These are phyloP conservation scores for Bombyx mandarina DNA, from an alignment of 1,140 invertebrate species.

Conservation along the genomic window DNA sequence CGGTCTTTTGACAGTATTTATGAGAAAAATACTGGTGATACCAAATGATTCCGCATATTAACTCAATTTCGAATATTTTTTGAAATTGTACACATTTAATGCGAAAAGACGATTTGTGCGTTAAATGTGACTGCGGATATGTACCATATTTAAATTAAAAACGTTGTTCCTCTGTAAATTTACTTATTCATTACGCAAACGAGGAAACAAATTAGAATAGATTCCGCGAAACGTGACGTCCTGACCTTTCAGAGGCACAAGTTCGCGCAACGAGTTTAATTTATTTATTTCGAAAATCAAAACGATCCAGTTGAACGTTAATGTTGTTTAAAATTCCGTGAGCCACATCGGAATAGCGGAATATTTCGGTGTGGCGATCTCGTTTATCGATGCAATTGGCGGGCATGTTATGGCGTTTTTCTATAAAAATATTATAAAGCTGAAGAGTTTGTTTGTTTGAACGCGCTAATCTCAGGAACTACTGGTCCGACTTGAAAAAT, in stretches of 20 bases:
- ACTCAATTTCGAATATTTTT: too few relatives aligned
- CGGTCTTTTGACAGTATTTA: too few relatives aligned
- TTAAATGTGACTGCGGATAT: too few relatives aligned
- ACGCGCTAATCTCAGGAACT: too few relatives aligned
- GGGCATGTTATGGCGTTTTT: slow-evolving; percentile 9
- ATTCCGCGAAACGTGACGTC: not conserved
- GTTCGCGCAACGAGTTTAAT: not conserved
- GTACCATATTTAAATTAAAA: not conserved
- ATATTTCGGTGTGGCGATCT: slow-evolving; percentile 11
- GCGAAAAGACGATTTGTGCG: too few relatives aligned
- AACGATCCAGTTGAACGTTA: slow-evolving; percentile 8
- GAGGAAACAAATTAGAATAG: not conserved
- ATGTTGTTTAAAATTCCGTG: slow-evolving; percentile 14
- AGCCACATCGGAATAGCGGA: slow-evolving; percentile 8
- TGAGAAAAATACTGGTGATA: too few relatives aligned
- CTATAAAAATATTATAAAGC: too few relatives aligned
- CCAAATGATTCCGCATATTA: too few relatives aligned
- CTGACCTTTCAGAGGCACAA: too few relatives aligned
- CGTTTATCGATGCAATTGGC: slow-evolving; percentile 19
- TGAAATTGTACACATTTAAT: too few relatives aligned
- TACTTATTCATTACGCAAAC: not conserved
- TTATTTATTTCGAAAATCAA: slow-evolving; percentile 10
- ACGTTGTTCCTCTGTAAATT: not conserved
- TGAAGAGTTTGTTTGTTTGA: too few relatives aligned
- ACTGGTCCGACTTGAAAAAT: too few relatives aligned